Evolutionary conservation across 2,113 vertebrate species (phyloP).

Genomic region (Tachycineta bicolor): DNA sequence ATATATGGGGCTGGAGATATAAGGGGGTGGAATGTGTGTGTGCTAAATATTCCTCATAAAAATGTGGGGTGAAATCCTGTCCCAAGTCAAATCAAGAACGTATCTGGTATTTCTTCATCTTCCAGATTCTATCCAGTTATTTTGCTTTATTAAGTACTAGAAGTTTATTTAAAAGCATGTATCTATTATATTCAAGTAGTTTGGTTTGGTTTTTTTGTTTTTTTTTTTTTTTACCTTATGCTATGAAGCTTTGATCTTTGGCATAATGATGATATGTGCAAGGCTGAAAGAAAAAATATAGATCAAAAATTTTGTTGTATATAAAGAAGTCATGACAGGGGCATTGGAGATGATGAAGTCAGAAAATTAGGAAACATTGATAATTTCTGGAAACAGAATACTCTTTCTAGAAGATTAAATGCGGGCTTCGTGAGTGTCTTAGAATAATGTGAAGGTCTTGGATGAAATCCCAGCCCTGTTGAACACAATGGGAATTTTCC

Average conservation of each 20-base stretch:
- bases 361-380: slow-evolving; percentile 40
- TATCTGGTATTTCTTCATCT: not conserved
- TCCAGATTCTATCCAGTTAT: slow-evolving; percentile 17
- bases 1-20: not conserved
- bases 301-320: slow-evolving; percentile 6
- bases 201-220: not conserved
- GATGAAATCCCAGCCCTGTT: slow-evolving; percentile 26
- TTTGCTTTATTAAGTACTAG: slow-evolving; percentile 40
- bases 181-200: not conserved
- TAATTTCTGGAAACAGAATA: slow-evolving; percentile 41
- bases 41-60: slow-evolving; percentile 18
- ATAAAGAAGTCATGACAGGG: not conserved
- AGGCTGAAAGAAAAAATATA: not conserved
- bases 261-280: not conserved
- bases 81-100: not conserved
- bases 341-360: not conserved
- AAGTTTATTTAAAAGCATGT: not conserved
- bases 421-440: not conserved
- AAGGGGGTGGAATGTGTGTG: not conserved
- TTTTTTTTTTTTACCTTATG: slow-evolving; percentile 17
- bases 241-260: slow-evolving; percentile 15
- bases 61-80: not conserved
- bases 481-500: slow-evolving; percentile 1
- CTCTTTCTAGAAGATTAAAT: slow-evolving; percentile 12
- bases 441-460: slow-evolving; percentile 8